A percentile compares a stretch with the other conserved stretches of the same genome.
Evolutionary conservation across 1,140 invertebrate species (phyloP).

Genomic region (Gonioctena quinquepunctata): DNA sequence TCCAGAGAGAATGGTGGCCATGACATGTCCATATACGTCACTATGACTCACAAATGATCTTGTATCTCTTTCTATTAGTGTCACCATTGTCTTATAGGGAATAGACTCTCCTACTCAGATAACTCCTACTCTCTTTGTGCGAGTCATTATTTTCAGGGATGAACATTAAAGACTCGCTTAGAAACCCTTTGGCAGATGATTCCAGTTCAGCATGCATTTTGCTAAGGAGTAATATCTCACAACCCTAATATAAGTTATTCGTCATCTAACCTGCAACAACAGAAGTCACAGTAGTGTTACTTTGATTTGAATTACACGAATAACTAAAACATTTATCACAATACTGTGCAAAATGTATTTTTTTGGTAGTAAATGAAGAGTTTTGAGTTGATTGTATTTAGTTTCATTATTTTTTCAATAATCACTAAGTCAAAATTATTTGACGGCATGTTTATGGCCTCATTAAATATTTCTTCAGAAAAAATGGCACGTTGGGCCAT

Average conservation of each 20-base stretch:
- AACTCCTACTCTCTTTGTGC: conserved; percentile 29
- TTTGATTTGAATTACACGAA: not conserved
- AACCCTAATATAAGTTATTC: conserved; percentile 38
- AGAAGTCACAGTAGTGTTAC: conserved; percentile 24
- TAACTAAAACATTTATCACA: not conserved
- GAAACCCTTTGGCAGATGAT: conserved; percentile 41
- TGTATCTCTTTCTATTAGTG: no score
- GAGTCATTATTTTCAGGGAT: conserved; percentile 43
- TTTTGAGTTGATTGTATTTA: not conserved
- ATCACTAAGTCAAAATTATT: not conserved
- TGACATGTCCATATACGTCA: no score
- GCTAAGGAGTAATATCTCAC: conserved; percentile 42
- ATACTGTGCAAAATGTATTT: not conserved
- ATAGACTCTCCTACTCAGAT: no score
- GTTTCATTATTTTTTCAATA: not conserved
- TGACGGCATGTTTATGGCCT: not conserved
- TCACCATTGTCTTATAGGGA: no score
- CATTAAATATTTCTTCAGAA: not conserved
- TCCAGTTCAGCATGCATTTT: conserved; percentile 41
- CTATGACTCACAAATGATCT: no score
- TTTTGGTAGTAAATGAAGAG: not conserved
- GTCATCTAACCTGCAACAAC: conserved; percentile 27
- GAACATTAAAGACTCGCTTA: conserved; percentile 40
- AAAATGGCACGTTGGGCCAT: no score
- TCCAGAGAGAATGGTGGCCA: no score